Base-by-base conservation (phyloP, 1,140 invertebrate species). In the Caenorhabditis inopinata region DNA sequence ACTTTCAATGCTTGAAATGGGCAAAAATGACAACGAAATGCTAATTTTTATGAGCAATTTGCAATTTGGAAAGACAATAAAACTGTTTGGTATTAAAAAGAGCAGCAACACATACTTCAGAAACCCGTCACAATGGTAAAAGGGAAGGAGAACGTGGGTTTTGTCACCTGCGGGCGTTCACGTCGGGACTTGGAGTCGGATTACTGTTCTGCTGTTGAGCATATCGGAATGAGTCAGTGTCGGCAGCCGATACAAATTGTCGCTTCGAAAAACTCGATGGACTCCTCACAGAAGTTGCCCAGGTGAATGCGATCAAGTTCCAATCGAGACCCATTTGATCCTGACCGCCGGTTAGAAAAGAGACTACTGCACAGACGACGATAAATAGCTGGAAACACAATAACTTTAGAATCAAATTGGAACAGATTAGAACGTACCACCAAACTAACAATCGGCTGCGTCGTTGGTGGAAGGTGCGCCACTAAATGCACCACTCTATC, bases 321-420 rank as follows among this genome's bases (percentile, higher is more conserved):
- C 78, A 79, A 35, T 79, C 78, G 46, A 79, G 48, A 74, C 62
- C 46, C 78, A 79, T 79, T 38, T 74, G 62, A 58, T 79, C 78
- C 29, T 79, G 62, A 18, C 78, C 78, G 12, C 78, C 78, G 5
- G 78, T 74, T 16, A 74, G 27, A 21, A 74, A 48, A 2, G 78
- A 79, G 14, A 79, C 29, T 18, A 79, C 35, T 25, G 38, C 21
- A 25, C 76, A 78, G 23, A 78, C 46, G 11, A 78, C 23, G 5
- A 62, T 47, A 11, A 53, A 42, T 1, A 47, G 21, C 76, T 78
- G 42, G 68, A 45, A 45, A 7, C 14, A n/a, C n/a, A 4, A 25
- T 3, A 25, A 25, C 7, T 16, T 78, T 42, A 25, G 0, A 42
- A 1, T 14, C 5, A 29, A 21, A 27, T n/a, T 16, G 21, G 11